Percentiles rank a stretch among this genome's conserved stretches.
These are phyloP conservation scores for Vireo altiloquus DNA, from an alignment of 2,113 vertebrate genomes.

Conservation along the genomic window DNA sequence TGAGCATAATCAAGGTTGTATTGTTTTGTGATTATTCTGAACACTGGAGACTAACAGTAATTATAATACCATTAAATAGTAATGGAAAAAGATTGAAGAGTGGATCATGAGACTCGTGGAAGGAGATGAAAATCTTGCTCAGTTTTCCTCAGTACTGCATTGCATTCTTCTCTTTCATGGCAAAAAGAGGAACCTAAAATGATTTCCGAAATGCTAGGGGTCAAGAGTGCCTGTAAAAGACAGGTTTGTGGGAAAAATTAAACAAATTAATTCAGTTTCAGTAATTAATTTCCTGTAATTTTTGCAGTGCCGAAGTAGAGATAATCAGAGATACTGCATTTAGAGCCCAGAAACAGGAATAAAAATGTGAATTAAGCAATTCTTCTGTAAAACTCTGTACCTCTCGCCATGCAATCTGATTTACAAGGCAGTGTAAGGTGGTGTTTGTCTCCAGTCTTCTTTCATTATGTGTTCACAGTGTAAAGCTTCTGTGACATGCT, in stretches of 20 bases:
- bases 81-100: constrained; percentile 27
- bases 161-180: background rate
- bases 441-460: background rate
- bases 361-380: background rate
- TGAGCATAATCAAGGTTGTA: constrained; percentile 27
- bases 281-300: background rate
- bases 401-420: background rate
- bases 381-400: background rate
- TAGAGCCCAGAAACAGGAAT: background rate
- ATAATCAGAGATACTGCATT: background rate
- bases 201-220: background rate
- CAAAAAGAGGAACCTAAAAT: background rate
- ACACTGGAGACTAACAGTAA: constrained; percentile 22
- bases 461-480: background rate
- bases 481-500: background rate
- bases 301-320: background rate
- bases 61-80: constrained; percentile 46
- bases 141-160: background rate
- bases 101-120: background rate
- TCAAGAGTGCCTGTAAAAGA: background rate
- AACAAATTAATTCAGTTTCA: background rate
- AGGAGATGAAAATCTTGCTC: background rate
- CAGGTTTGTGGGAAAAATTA: background rate
- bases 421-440: background rate
- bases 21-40: constrained; percentile 45